A percentile compares a stretch with the other conserved stretches of the same genome.
phyloP scores from a whole-genome alignment of 2,113 vertebrate species.

The Dicaeum eximium region DNA sequence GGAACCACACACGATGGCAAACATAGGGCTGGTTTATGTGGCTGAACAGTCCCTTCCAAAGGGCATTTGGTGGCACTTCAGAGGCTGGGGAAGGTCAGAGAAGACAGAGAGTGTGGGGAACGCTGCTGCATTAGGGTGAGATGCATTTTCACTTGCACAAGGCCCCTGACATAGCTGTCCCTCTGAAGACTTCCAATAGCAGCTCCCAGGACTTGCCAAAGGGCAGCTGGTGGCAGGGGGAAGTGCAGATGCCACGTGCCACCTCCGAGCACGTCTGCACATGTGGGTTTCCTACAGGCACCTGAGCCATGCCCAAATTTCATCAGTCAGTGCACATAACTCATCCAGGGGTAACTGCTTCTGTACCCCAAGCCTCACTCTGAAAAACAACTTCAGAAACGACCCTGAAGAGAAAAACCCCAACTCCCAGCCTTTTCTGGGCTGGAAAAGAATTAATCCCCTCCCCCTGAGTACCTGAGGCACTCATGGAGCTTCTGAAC shows the following conservation, averaged over 20 bases:
- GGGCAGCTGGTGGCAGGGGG: background rate
- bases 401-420: background rate
- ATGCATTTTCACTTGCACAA: background rate
- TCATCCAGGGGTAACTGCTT: background rate
- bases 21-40: too few species aligned
- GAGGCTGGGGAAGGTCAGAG: background rate
- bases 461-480: background rate
- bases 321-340: fast-evolving
- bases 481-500: background rate
- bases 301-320: background rate
- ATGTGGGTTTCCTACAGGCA: fast-evolving
- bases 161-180: background rate
- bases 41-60: background rate
- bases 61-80: background rate
- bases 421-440: background rate
- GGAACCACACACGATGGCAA: fast-evolving
- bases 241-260: fast-evolving
- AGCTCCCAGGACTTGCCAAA: background rate
- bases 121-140: background rate
- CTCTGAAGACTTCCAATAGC: background rate
- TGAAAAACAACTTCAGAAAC: background rate
- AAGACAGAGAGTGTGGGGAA: background rate
- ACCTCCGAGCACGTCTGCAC: fast-evolving
- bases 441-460: background rate
- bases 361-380: background rate